Percentiles rank a stretch among this genome's conserved stretches.
These are phyloP conservation scores for Dryomyza anilis DNA, from an alignment of 2,888 invertebrate species.

Conservation along the genomic window DNA sequence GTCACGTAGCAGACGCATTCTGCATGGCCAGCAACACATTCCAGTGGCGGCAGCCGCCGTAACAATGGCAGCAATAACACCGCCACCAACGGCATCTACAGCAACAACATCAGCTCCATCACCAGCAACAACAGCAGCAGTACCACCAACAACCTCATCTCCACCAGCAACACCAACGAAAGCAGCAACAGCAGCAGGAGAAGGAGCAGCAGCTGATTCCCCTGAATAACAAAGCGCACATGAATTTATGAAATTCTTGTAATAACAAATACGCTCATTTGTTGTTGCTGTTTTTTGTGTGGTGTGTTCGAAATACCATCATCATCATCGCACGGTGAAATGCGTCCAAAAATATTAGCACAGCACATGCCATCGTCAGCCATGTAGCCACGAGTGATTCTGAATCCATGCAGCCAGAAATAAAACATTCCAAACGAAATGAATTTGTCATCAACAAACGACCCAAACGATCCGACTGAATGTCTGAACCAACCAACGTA, in stretches of 20 bases:
- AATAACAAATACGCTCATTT: neutral
- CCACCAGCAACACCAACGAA: neutral
- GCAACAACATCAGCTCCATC: too few relatives aligned
- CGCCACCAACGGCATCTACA: too few relatives aligned
- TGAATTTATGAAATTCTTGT: conserved; percentile 5
- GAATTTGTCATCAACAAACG: conserved; percentile 21
- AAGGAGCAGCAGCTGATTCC: neutral
- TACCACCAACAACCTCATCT: too few relatives aligned
- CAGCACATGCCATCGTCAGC: neutral
- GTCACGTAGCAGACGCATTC: too few relatives aligned
- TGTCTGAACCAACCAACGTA: neutral
- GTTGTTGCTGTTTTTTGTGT: neutral
- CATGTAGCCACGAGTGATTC: neutral
- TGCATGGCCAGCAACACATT: too few relatives aligned
- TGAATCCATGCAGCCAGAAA: conserved; percentile 3
- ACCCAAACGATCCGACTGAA: conserved; percentile 1
- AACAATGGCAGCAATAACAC: too few relatives aligned
- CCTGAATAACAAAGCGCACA: neutral
- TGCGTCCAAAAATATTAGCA: neutral
- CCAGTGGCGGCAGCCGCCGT: too few relatives aligned
- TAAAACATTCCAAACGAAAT: conserved; percentile 14
- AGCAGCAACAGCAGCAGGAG: neutral
- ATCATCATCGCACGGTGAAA: neutral
- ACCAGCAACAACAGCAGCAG: too few relatives aligned
- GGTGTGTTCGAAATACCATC: too few relatives aligned